These are phyloP conservation scores for Noctua pronuba DNA, from an alignment of 2,888 invertebrate genomes.

Conservation along the genomic window DNA sequence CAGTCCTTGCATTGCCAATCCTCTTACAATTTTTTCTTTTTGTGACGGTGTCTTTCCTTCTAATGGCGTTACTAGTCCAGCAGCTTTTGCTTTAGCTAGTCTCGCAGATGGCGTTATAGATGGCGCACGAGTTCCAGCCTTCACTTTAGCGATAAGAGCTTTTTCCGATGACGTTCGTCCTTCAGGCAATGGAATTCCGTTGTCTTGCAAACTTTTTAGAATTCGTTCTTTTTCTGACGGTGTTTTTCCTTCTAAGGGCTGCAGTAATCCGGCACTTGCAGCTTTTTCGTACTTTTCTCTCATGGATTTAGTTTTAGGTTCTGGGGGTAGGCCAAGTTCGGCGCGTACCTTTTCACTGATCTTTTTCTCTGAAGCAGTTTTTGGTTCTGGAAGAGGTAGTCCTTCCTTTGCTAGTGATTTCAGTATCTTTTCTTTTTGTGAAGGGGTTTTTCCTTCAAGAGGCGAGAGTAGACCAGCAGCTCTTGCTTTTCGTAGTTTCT, in stretches of 20 bases:
- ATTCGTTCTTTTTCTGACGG: background rate
- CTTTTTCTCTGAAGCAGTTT: background rate
- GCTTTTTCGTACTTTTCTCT: background rate
- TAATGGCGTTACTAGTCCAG: background rate
- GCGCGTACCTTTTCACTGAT: background rate
- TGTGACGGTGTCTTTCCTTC: constrained; percentile 1
- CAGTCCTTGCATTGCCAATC: constrained; percentile 6
- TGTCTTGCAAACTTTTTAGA: background rate
- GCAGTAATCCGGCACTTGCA: background rate
- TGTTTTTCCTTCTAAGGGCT: background rate
- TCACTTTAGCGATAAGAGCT: background rate
- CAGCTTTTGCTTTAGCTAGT: constrained; percentile 1
- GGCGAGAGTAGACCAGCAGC: background rate
- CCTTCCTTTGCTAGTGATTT: background rate
- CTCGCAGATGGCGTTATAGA: background rate
- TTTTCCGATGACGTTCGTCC: background rate
- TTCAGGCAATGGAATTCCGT: background rate
- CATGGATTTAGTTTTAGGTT: background rate
- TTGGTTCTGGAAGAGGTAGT: background rate
- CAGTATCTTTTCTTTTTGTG: constrained; percentile 1
- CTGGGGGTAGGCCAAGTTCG: background rate
- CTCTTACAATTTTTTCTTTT: constrained; percentile 10
- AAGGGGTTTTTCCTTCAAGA: background rate
- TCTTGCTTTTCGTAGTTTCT: background rate
- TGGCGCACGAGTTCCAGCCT: background rate